Evolutionary conservation across 2,888 invertebrate genomes (phyloP), one percentile per base, ranked within the genome.

Genomic region (Cataglyphis rosenhaueri): DNA sequence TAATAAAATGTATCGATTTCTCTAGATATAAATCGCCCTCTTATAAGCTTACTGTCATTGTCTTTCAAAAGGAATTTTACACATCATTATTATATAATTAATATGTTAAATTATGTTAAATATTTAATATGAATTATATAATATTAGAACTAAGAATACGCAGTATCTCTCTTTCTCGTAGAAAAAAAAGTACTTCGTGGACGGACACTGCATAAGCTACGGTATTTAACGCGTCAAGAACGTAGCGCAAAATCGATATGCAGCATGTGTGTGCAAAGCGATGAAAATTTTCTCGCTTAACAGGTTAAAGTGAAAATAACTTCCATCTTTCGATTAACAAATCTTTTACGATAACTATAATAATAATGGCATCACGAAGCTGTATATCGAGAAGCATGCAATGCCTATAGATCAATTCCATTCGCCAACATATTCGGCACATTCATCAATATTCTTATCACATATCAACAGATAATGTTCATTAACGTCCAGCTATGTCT

Each of bases 151-250:
- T 57, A 57, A 66, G 41, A 15, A 78, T 32, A 70, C 44, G 5
- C 12, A 41, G 21, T 32, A 70, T 41, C 18, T 55, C 41, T 74
- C 52, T 81, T 52, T 74, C 52, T 81, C 12, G 18, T 52, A 83
- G 61, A 81, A 82, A 35, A 79, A 79, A 81, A 81, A 73, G 41
- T 81, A 75, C 41, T 57, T 52, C 59, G 29, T 83, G 86, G 86
- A 88, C 88, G 85, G 86, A 86, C 86, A 86, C 88, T 85, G 88
- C 88, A 86, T 75, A 84, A 86, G 82, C 78, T 52, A 81, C 59
- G 38, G 21, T 32, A 71, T 35, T 59, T n/a, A 73, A 62, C 61
- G 68, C 70, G 64, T 84, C 78, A 81, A 61, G 62, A 64, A 84
- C 55, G 55, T 57, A 44, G 44, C 68, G 32, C 35, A 12, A 21